phyloP scores from a whole-genome alignment of 2,888 invertebrate genomes.

The Mechanitis messenoides region DNA sequence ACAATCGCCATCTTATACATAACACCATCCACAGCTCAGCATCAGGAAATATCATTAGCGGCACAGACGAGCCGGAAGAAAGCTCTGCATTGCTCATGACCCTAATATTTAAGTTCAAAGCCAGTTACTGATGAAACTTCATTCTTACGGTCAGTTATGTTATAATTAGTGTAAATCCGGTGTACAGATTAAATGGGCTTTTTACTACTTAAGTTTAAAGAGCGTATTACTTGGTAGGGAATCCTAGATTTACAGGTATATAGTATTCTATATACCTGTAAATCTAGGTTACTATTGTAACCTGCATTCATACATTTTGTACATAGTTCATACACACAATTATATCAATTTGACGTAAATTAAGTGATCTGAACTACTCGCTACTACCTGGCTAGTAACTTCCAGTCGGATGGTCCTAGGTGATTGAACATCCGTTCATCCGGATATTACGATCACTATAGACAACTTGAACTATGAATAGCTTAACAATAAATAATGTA shows the following conservation, averaged over 20 bases:
- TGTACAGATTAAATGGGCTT: no score
- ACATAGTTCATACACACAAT: no score
- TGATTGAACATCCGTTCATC: constrained; percentile 2
- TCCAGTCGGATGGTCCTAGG: neutral
- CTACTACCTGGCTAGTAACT: neutral
- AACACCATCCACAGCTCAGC: constrained; percentile 24
- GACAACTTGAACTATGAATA: neutral
- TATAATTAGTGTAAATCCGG: no score
- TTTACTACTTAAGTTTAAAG: no score
- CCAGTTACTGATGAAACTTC: neutral
- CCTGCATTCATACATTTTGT: no score
- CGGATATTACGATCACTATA: constrained; percentile 1
- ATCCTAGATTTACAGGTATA: no score
- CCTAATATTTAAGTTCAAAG: constrained; percentile 7
- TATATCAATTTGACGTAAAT: neutral
- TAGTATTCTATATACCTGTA: no score
- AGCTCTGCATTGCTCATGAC: constrained; percentile 20
- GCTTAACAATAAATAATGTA: no score
- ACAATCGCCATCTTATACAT: constrained; percentile 9
- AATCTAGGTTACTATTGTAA: no score
- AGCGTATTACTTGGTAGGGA: no score
- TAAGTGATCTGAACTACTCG: neutral
- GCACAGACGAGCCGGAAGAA: constrained; percentile 27
- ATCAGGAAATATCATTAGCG: constrained; percentile 32
- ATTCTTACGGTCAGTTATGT: neutral